phyloP scores from a whole-genome alignment of 2,797 vertebrate genomes.

The Aldrovandia affinis region DNA sequence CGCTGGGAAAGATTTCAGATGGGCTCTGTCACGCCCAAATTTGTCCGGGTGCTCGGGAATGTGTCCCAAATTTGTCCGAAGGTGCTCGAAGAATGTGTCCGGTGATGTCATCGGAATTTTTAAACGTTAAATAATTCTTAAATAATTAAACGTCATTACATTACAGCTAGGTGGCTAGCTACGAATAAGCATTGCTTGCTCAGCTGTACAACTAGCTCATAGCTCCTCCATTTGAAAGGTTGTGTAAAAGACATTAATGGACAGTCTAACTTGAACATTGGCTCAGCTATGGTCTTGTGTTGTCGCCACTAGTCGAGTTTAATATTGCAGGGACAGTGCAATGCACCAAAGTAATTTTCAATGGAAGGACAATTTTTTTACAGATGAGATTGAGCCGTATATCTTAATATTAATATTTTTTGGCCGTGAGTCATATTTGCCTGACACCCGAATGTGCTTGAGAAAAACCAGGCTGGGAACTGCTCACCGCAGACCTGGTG shows the following conservation, averaged over 20 bases:
- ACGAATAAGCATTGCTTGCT: no score
- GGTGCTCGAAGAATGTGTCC: no score
- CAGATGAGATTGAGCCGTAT: background rate
- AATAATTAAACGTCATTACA: no score
- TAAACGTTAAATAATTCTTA: no score
- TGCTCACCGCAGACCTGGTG: constrained; percentile 9
- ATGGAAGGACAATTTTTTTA: background rate
- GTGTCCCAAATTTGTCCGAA: no score
- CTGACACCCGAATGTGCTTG: constrained; percentile 30
- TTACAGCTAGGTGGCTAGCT: no score
- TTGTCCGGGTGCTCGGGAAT: no score
- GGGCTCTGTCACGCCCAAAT: no score
- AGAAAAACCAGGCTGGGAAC: constrained; percentile 26
- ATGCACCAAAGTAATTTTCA: background rate
- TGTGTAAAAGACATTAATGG: background rate
- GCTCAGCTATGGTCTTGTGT: background rate
- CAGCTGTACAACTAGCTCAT: no score
- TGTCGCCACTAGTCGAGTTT: background rate
- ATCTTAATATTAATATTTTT: constrained; percentile 27
- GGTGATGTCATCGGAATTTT: no score
- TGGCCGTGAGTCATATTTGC: constrained; percentile 30
- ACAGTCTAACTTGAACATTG: background rate
- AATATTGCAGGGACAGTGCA: constrained; percentile 1
- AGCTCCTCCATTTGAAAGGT: no score
- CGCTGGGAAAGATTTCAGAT: background rate